These are phyloP conservation scores for Triplophysa siluroides DNA, from an alignment of 2,113 vertebrate genomes.

Conservation along the genomic window DNA sequence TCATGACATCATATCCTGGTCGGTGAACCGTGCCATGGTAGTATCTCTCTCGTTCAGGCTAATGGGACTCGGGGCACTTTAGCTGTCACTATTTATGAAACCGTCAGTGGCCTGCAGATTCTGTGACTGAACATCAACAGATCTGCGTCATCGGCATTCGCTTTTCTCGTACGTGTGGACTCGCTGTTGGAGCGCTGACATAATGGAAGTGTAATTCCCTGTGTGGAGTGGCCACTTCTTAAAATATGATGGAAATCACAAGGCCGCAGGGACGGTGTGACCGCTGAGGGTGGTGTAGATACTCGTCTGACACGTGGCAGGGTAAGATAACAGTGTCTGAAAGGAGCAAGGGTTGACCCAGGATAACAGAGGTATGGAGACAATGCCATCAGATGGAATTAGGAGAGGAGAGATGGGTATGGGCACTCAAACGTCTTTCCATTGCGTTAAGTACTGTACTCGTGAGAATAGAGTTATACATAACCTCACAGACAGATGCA, in stretches of 20 bases:
- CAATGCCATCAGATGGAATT: constrained; percentile 55
- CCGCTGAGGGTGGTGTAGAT: constrained; percentile 13
- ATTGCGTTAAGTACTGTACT: neutral
- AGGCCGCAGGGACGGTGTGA: constrained; percentile 7
- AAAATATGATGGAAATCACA: constrained; percentile 22
- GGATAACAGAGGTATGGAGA: constrained; percentile 56
- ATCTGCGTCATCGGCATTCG: constrained; percentile 7
- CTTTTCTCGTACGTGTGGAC: neutral
- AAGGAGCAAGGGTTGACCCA: constrained; percentile 38
- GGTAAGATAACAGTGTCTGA: constrained; percentile 48
- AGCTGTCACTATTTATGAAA: constrained; percentile 49
- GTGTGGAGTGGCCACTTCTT: neutral
- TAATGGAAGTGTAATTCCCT: constrained; percentile 4
- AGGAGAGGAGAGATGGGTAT: constrained; percentile 8
- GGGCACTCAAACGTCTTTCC: neutral
- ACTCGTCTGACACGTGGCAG: constrained; percentile 49
- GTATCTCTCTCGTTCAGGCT: constrained; percentile 42
- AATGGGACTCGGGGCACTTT: constrained; percentile 47
- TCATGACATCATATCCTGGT: constrained; percentile 41
- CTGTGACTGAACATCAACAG: constrained; percentile 8
- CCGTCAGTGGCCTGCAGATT: constrained; percentile 1
- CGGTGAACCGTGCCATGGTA: constrained; percentile 18
- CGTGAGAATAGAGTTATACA: neutral
- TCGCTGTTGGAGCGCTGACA: constrained; percentile 18
- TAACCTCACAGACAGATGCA: neutral